These are phyloP conservation scores for Calidris pugnax DNA, from an alignment of 2,113 vertebrate species.

Conservation along the genomic window DNA sequence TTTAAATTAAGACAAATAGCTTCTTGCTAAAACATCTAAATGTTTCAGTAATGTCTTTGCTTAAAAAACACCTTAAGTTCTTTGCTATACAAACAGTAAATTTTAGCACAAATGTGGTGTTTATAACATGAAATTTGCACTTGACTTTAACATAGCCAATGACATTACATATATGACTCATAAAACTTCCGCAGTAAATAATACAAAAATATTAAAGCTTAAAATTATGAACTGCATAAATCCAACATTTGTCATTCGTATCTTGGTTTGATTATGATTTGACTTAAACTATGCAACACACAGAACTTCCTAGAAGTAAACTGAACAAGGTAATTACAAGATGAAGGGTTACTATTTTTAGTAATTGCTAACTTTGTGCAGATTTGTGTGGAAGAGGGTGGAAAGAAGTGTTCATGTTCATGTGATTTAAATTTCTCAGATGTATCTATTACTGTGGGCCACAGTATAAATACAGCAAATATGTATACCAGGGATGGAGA, in stretches of 20 bases:
- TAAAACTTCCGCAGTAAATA: not conserved
- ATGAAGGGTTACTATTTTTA: not conserved
- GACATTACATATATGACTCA: not conserved
- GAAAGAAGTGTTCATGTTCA: not conserved
- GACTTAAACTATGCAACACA: not conserved
- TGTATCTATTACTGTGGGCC: not conserved
- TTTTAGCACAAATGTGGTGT: not conserved
- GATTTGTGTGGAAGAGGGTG: not conserved
- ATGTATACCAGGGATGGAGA: not conserved
- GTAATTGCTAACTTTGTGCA: not conserved
- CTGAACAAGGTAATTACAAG: not conserved
- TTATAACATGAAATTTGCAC: not conserved
- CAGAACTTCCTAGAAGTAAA: not conserved
- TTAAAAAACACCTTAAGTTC: not conserved
- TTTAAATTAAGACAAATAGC: not conserved
- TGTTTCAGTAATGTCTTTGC: not conserved
- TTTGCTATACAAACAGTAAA: not conserved
- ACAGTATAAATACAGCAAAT: not conserved
- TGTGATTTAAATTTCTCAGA: not conserved
- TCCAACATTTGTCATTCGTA: not conserved
- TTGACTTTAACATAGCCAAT: slow-evolving; percentile 10
- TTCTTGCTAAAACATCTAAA: not conserved
- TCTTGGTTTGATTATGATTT: not conserved
- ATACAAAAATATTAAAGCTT: not conserved
- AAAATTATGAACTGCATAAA: slow-evolving; percentile 8